These are phyloP conservation scores for Metalampra italica DNA, from an alignment of 2,888 invertebrate species.

Conservation along the genomic window DNA sequence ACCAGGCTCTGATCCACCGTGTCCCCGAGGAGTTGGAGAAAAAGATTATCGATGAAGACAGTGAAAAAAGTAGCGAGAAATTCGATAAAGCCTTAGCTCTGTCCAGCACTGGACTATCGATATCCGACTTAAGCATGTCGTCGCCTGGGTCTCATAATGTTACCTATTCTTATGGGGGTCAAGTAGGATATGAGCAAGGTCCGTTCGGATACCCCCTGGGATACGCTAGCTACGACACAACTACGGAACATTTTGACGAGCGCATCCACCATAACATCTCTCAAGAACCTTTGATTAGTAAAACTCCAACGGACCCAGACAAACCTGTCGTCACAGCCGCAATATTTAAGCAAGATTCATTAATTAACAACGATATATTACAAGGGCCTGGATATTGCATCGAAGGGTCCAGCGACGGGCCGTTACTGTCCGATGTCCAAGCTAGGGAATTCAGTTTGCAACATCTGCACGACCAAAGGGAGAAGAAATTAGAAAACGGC, in stretches of 20 bases:
- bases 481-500: constrained; percentile 61
- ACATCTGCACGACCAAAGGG: constrained; percentile 59
- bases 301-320: constrained; percentile 70
- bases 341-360: constrained; percentile 81
- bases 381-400: constrained; percentile 70
- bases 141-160: constrained; percentile 85
- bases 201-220: constrained; percentile 82
- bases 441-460: constrained; percentile 67
- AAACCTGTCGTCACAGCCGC: constrained; percentile 85
- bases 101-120: constrained; percentile 87
- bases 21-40: constrained; percentile 62
- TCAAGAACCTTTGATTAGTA: constrained; percentile 69
- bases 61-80: constrained; percentile 46
- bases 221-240: constrained; percentile 78
- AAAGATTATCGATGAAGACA: constrained; percentile 50
- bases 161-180: constrained; percentile 88
- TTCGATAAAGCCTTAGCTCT: constrained; percentile 67
- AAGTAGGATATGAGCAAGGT: constrained; percentile 86
- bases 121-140: constrained; percentile 87
- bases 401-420: constrained; percentile 73
- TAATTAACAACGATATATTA: constrained; percentile 63
- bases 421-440: constrained; percentile 70
- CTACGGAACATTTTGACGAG: constrained; percentile 51
- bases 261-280: constrained; percentile 62
- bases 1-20: constrained; percentile 66